These are phyloP conservation scores for Acestrorhynchus altus DNA, from an alignment of 2,797 vertebrate species.

Conservation along the genomic window DNA sequence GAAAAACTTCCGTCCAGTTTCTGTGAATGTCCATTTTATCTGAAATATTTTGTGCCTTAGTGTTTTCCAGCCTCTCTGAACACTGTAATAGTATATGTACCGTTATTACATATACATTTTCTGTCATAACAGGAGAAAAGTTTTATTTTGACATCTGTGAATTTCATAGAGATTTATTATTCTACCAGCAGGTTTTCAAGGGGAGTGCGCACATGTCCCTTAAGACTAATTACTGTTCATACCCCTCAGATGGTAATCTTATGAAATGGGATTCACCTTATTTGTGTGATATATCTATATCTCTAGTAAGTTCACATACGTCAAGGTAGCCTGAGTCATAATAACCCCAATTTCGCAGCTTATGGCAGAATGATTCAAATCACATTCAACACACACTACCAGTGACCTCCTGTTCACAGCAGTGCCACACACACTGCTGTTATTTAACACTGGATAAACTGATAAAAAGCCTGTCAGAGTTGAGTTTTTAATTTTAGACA, in stretches of 20 bases:
- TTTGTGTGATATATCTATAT: neutral
- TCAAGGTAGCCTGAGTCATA: no score
- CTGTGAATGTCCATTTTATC: no score
- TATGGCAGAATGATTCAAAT: slow-evolving; percentile 9
- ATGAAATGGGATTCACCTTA: neutral
- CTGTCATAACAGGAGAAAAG: neutral
- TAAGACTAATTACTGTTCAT: neutral
- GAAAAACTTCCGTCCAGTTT: no score
- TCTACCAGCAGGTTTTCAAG: neutral
- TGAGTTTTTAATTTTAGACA: neutral
- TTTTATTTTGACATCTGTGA: neutral
- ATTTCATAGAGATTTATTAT: neutral
- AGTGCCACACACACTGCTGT: neutral
- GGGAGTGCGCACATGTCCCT: neutral
- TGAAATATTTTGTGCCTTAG: no score
- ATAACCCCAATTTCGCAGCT: neutral
- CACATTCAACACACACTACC: neutral
- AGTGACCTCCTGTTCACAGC: neutral
- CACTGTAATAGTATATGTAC: neutral
- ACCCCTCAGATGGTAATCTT: neutral
- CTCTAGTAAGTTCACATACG: neutral
- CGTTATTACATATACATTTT: neutral
- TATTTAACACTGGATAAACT: neutral
- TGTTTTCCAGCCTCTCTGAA: neutral
- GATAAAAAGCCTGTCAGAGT: neutral